Percentiles rank a stretch among this genome's conserved stretches.
Conservation (phyloP, 2,888 invertebrate species). For the Acrocyrtus sp. region DNA sequence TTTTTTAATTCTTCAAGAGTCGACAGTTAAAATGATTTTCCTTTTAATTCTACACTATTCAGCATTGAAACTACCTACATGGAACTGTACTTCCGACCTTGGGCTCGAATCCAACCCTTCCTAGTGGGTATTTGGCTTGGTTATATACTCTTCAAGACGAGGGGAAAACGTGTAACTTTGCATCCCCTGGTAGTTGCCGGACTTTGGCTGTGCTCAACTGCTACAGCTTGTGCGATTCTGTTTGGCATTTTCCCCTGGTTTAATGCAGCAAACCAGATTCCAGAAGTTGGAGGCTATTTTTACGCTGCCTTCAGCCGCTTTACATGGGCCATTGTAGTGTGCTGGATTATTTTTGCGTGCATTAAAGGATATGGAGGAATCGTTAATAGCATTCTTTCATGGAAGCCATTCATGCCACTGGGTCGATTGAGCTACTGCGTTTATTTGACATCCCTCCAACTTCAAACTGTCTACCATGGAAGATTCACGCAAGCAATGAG, state of each 20-base stretch:
- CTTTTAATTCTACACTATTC: slow-evolving; percentile 2
- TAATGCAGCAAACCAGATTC: slow-evolving; percentile 44
- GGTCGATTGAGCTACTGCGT: slow-evolving; percentile 57
- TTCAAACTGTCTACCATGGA: slow-evolving; percentile 55
- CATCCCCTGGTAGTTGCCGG: slow-evolving; percentile 10
- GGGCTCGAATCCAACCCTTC: slow-evolving; percentile 61
- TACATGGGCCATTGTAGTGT: slow-evolving; percentile 61
- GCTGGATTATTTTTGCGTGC: slow-evolving; percentile 64
- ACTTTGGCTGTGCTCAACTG: slow-evolving; percentile 54
- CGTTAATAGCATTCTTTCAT: slow-evolving; percentile 59
- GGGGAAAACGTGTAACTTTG: slow-evolving; percentile 41
- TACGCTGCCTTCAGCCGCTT: slow-evolving; percentile 56
- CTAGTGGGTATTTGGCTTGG: slow-evolving; percentile 63
- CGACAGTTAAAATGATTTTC: background rate
- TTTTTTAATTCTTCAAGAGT: background rate
- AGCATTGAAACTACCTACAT: slow-evolving; percentile 31
- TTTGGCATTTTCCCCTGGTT: slow-evolving; percentile 56
- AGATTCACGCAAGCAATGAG: slow-evolving; percentile 44
- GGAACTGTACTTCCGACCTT: slow-evolving; percentile 62
- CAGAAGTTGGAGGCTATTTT: slow-evolving; percentile 25
- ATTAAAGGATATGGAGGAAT: slow-evolving; percentile 63
- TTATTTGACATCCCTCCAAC: slow-evolving; percentile 57
- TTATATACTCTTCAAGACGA: slow-evolving; percentile 57
- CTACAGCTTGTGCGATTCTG: slow-evolving; percentile 36
- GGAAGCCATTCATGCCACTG: slow-evolving; percentile 61